Evolutionary conservation across 1,140 invertebrate genomes (phyloP).

Genomic region (Heterodera carotae): DNA sequence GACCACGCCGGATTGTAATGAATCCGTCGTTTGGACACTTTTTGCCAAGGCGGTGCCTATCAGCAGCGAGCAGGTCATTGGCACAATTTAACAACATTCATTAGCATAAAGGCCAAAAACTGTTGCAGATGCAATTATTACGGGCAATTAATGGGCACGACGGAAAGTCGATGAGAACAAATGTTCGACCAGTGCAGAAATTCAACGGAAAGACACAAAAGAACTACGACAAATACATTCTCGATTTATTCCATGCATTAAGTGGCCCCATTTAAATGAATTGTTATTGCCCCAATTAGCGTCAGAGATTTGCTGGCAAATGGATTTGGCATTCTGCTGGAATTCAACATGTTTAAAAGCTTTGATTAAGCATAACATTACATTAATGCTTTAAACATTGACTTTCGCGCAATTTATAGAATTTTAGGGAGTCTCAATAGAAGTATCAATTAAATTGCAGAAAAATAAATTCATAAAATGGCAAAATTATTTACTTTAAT

Average conservation of each 20-base stretch:
- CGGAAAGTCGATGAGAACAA: neutral
- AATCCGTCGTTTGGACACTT: slow-evolving; percentile 85
- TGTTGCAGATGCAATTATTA: neutral
- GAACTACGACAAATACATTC: neutral
- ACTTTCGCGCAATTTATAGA: too few relatives aligned
- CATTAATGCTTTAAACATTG: too few relatives aligned
- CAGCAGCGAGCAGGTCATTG: slow-evolving; percentile 46
- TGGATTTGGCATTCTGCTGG: too few relatives aligned
- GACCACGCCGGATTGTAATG: slow-evolving; percentile 85
- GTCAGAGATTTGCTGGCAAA: too few relatives aligned
- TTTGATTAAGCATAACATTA: too few relatives aligned
- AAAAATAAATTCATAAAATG: too few relatives aligned
- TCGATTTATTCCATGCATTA: neutral
- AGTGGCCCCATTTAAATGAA: neutral
- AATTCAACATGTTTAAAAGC: neutral
- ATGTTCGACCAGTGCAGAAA: neutral
- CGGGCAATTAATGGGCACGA: neutral
- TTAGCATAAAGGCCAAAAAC: neutral
- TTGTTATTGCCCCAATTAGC: neutral
- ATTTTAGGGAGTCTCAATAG: too few relatives aligned
- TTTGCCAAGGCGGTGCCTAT: slow-evolving; percentile 71
- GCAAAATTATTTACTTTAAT: too few relatives aligned
- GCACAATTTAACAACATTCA: neutral
- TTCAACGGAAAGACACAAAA: neutral
- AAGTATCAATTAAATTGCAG: too few relatives aligned